Percentiles rank a stretch among this genome's conserved stretches.
Conservation (phyloP, 2,113 vertebrate species). For the Apteryx mantelli region DNA sequence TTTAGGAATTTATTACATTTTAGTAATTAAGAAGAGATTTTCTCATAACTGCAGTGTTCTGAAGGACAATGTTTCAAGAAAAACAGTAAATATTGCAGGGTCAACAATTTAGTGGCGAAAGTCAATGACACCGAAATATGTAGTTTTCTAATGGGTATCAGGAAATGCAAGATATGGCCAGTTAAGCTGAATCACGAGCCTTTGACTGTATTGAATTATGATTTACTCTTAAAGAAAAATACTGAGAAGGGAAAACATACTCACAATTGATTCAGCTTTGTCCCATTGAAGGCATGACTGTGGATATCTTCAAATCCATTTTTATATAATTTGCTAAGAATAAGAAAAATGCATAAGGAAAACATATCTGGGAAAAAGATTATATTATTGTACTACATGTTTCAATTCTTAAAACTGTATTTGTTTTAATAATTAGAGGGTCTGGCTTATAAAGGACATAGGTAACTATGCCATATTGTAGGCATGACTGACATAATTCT, state of each 20-base stretch:
- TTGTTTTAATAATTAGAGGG: background rate
- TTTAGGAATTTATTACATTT: background rate
- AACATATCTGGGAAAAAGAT: background rate
- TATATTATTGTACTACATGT: background rate
- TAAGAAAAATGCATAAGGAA: background rate
- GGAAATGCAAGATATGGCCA: background rate
- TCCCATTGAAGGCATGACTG: conserved; percentile 90
- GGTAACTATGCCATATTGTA: background rate
- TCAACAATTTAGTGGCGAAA: background rate
- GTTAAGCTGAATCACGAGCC: background rate
- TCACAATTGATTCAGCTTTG: conserved; percentile 89
- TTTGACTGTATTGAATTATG: background rate
- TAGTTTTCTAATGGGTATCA: background rate
- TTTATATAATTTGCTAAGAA: conserved; percentile 85
- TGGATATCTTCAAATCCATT: conserved; percentile 91
- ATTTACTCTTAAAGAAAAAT: background rate
- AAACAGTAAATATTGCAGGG: background rate
- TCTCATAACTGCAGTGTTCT: background rate
- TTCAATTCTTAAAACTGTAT: background rate
- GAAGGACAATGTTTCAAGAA: background rate
- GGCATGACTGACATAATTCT: background rate
- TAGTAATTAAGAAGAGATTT: background rate
- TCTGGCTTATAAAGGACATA: background rate
- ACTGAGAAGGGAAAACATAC: conserved; percentile 53
- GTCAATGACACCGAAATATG: background rate